Conservation (phyloP, 2,113 vertebrate genomes). For the Pseudopodoces humilis region DNA sequence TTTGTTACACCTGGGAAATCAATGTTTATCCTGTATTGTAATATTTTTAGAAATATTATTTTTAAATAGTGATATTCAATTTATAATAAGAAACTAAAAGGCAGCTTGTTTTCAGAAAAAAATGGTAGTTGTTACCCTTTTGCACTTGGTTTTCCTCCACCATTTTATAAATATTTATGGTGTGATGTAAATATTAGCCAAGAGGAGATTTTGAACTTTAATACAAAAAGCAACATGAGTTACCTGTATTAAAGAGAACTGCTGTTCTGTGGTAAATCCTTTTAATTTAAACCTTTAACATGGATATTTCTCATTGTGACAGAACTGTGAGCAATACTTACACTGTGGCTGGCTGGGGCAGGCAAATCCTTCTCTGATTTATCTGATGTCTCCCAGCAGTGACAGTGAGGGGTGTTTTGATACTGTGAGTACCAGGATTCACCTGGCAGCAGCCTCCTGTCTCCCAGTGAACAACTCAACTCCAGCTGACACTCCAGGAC, state of each 20-base stretch:
- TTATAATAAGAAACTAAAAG: conserved; percentile 70
- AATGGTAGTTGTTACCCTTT: conserved; percentile 54
- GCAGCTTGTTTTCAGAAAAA: conserved; percentile 71
- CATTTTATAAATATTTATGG: conserved; percentile 60
- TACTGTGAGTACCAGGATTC: neutral
- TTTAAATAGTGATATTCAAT: conserved; percentile 66
- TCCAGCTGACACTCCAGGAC: neutral
- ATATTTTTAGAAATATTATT: conserved; percentile 79
- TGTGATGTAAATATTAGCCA: conserved; percentile 58
- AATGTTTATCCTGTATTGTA: conserved; percentile 76
- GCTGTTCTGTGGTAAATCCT: neutral
- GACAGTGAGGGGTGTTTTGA: neutral
- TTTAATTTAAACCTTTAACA: neutral
- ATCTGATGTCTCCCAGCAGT: neutral
- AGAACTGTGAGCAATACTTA: neutral
- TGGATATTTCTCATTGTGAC: neutral
- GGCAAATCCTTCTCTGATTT: neutral
- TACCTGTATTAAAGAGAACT: neutral
- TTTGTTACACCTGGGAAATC: conserved; percentile 76
- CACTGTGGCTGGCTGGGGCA: neutral
- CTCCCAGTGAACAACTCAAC: neutral
- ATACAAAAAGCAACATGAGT: neutral
- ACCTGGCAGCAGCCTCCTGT: neutral
- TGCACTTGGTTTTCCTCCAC: conserved; percentile 59
- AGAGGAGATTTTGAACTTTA: conserved; percentile 36